phyloP scores from a whole-genome alignment of 2,797 vertebrate genomes.

The Myioborus melanocephalus region DNA sequence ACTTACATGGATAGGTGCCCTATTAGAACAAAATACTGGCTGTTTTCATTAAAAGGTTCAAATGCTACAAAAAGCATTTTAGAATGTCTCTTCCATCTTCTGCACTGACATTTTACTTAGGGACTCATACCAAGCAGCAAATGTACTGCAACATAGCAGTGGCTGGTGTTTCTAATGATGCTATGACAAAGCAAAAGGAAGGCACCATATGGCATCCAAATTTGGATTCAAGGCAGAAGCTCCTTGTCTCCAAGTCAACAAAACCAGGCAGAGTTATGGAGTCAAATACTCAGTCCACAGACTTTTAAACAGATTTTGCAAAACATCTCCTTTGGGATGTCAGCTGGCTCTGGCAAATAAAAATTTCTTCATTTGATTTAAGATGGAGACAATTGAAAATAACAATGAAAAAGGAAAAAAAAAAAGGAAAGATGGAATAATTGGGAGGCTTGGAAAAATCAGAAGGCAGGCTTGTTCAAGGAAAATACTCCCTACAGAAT shows the following conservation, averaged over 20 bases:
- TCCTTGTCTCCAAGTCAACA: not conserved
- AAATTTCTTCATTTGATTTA: not conserved
- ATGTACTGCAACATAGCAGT: not conserved
- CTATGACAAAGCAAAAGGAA: not conserved
- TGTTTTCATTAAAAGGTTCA: not conserved
- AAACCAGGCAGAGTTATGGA: not conserved
- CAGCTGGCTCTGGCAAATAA: not conserved
- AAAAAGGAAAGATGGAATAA: not conserved
- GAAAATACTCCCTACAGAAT: not conserved
- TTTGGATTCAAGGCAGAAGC: not conserved
- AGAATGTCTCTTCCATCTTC: not conserved
- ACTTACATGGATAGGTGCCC: not conserved
- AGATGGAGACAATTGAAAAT: not conserved
- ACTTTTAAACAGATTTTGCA: not conserved
- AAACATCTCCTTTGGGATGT: not conserved
- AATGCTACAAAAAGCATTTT: conserved; percentile 1
- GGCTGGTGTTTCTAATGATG: not conserved
- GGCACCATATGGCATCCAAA: not conserved
- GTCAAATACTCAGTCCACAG: not conserved
- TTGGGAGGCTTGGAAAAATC: not conserved
- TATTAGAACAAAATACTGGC: not conserved
- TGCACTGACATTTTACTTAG: not conserved
- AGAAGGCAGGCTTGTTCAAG: not conserved
- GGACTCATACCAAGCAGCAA: not conserved
- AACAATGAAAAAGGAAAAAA: not conserved